These are phyloP conservation scores for Ivindomyrus marchei DNA, from an alignment of 2,113 vertebrate genomes.

Conservation along the genomic window DNA sequence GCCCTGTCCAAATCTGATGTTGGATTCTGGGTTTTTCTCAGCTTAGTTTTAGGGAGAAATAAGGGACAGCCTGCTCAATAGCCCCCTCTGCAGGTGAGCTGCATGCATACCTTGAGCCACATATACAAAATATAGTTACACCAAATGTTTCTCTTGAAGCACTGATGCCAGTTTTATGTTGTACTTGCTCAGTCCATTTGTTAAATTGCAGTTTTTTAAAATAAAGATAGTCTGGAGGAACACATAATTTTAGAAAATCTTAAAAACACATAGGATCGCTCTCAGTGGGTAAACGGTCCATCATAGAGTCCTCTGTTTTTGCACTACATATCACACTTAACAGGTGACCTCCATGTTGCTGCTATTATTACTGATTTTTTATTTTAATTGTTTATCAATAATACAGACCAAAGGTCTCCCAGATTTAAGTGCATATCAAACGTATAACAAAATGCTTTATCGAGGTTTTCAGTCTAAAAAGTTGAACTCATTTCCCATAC, in stretches of 20 bases:
- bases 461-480: neutral
- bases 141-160: neutral
- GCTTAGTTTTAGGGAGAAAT: constrained; percentile 52
- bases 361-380: neutral
- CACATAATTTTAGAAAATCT: neutral
- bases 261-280: neutral
- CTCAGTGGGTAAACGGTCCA: neutral
- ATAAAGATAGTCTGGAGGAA: neutral
- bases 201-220: neutral
- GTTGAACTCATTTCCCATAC: neutral
- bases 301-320: neutral
- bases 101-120: constrained; percentile 32
- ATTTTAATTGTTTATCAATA: neutral
- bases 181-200: neutral
- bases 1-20: constrained; percentile 27
- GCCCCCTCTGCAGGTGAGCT: constrained; percentile 36
- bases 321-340: neutral
- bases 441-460: neutral
- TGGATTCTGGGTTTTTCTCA: constrained; percentile 13
- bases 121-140: neutral
- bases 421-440: neutral
- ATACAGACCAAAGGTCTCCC: neutral
- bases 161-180: neutral
- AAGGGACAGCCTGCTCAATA: constrained; percentile 32
- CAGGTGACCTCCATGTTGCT: neutral